Evolutionary conservation across 2,113 vertebrate species (phyloP).

Genomic region (Misgurnus anguillicaudatus): DNA sequence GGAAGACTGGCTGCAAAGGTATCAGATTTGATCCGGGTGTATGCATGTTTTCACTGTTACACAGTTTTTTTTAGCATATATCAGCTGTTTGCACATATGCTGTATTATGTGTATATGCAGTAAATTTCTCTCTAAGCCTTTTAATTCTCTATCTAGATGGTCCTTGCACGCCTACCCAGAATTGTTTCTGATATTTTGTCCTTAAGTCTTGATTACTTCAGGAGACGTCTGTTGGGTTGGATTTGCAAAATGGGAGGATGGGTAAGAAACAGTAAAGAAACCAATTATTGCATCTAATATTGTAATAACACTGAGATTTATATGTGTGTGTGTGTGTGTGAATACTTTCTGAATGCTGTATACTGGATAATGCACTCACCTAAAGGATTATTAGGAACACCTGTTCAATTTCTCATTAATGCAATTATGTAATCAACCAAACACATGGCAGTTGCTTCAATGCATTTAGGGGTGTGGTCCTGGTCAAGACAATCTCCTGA

Average conservation of each 20-base stretch:
- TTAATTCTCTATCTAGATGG: slow-evolving; percentile 38
- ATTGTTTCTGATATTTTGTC: slow-evolving; percentile 39
- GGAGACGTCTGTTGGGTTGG: slow-evolving; percentile 41
- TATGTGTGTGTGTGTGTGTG: no score
- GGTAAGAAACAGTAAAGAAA: slow-evolving; percentile 33
- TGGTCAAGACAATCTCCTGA: no score
- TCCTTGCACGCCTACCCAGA: slow-evolving; percentile 23
- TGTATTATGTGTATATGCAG: neutral
- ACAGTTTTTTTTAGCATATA: neutral
- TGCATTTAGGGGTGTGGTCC: no score
- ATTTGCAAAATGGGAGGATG: slow-evolving; percentile 51
- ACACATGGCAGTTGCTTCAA: no score
- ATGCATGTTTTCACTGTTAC: no score
- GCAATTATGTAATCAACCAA: no score
- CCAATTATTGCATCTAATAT: neutral
- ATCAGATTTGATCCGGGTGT: neutral
- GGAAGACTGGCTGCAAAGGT: slow-evolving; percentile 56
- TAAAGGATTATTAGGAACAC: no score
- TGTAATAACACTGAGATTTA: neutral
- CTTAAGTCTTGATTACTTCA: slow-evolving; percentile 50
- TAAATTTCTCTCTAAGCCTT: neutral
- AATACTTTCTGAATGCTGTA: no score
- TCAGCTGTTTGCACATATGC: neutral
- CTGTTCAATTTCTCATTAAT: no score
- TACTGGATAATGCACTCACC: no score